A percentile compares a stretch with the other conserved stretches of the same genome.
phyloP scores from a whole-genome alignment of 2,797 vertebrate species.

The Sylvia borin region DNA sequence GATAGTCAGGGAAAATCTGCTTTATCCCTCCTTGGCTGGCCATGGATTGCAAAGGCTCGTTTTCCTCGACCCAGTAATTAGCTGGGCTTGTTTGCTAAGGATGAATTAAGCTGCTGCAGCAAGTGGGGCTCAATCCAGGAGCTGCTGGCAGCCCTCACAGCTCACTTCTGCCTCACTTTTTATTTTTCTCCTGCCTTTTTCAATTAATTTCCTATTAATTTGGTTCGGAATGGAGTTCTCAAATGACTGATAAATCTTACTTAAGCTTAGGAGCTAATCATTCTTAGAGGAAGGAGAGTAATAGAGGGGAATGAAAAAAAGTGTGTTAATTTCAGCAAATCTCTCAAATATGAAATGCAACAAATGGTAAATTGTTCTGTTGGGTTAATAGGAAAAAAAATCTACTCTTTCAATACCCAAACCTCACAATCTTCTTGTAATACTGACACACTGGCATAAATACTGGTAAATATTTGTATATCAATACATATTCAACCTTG shows the following conservation, averaged over 20 bases:
- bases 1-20: background rate
- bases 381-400: background rate
- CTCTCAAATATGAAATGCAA: background rate
- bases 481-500: background rate
- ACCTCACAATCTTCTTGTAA: background rate
- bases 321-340: background rate
- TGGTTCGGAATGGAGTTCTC: slow-evolving; percentile 25
- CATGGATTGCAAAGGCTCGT: background rate
- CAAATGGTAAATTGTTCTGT: background rate
- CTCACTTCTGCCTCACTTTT: slow-evolving; percentile 4
- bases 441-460: background rate
- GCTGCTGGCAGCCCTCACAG: background rate
- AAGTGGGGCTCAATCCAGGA: background rate
- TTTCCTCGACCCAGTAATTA: background rate
- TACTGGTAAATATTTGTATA: background rate
- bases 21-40: background rate
- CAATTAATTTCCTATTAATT: slow-evolving; percentile 53
- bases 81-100: background rate
- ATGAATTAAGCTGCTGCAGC: background rate
- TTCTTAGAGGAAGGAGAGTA: background rate
- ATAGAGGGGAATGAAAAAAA: background rate
- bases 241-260: slow-evolving; percentile 32
- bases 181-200: slow-evolving; percentile 6
- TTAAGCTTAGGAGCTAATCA: slow-evolving; percentile 6
- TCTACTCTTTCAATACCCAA: background rate